These are phyloP conservation scores for Corythornis madagascariensis DNA, from an alignment of 2,113 vertebrate genomes.

Conservation along the genomic window DNA sequence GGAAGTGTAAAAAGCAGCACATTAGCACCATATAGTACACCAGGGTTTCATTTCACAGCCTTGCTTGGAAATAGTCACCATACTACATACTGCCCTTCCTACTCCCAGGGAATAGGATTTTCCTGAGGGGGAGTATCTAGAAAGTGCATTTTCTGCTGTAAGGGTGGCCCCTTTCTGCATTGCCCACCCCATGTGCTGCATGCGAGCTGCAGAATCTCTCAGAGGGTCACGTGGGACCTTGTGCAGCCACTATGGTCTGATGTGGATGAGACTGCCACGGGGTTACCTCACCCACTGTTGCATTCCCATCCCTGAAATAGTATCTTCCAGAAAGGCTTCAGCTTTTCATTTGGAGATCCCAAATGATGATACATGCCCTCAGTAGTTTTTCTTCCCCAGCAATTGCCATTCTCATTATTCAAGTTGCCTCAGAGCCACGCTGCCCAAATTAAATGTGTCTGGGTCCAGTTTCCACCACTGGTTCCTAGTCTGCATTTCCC, in stretches of 20 bases:
- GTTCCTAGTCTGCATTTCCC: background rate
- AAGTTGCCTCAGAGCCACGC: background rate
- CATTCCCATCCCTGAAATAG: background rate
- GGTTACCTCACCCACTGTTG: background rate
- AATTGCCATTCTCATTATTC: background rate
- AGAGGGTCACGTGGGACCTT: background rate
- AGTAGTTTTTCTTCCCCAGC: background rate
- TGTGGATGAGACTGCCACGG: background rate
- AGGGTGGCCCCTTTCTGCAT: background rate
- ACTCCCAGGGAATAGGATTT: background rate
- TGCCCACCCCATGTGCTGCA: background rate
- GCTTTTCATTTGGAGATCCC: background rate
- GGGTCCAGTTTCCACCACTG: background rate
- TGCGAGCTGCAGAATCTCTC: background rate
- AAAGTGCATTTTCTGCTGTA: background rate
- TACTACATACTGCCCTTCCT: background rate
- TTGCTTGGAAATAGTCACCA: background rate
- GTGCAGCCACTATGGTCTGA: fast-evolving
- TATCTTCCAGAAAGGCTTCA: background rate
- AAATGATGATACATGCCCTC: background rate
- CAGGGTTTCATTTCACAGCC: background rate
- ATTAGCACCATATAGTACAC: background rate
- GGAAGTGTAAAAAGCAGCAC: background rate
- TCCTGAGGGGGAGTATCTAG: background rate
- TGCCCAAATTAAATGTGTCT: background rate